Evolutionary conservation across 2,888 invertebrate species (phyloP).

Genomic region (Mythimna lalbum): DNA sequence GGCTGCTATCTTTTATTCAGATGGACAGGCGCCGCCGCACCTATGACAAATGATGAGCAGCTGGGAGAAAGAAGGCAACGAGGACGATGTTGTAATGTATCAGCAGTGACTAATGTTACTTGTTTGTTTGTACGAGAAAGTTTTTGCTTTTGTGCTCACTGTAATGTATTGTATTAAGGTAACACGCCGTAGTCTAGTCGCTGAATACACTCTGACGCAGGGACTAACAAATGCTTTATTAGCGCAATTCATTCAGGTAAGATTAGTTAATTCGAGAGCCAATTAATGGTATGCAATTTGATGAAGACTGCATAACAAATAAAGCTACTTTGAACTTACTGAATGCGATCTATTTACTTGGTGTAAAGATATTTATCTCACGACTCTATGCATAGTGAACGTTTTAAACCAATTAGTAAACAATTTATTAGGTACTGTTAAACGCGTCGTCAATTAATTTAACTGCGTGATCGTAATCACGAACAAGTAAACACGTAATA

Average conservation of each 20-base stretch:
- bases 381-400: neutral
- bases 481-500: conserved; percentile 33
- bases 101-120: conserved; percentile 63
- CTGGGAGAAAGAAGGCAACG: conserved; percentile 59
- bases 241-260: conserved; percentile 37
- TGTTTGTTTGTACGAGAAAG: conserved; percentile 62
- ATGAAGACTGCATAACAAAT: conserved; percentile 18
- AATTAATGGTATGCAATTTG: conserved; percentile 36
- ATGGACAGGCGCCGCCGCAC: conserved; percentile 69
- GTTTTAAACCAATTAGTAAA: conserved; percentile 25
- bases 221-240: conserved; percentile 41
- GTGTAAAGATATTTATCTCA: conserved; percentile 10
- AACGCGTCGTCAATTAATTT: conserved; percentile 33
- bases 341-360: conserved; percentile 7
- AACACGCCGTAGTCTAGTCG: conserved; percentile 13
- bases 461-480: conserved; percentile 32
- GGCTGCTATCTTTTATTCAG: conserved; percentile 81
- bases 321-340: conserved; percentile 11
- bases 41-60: conserved; percentile 78
- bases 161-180: conserved; percentile 38
- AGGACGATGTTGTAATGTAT: conserved; percentile 57
- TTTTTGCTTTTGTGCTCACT: conserved; percentile 50
- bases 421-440: conserved; percentile 13
- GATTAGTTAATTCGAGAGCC: conserved; percentile 42
- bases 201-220: conserved; percentile 20